phyloP scores from a whole-genome alignment of 2,113 vertebrate species.

The Chelonoidis abingdonii region DNA sequence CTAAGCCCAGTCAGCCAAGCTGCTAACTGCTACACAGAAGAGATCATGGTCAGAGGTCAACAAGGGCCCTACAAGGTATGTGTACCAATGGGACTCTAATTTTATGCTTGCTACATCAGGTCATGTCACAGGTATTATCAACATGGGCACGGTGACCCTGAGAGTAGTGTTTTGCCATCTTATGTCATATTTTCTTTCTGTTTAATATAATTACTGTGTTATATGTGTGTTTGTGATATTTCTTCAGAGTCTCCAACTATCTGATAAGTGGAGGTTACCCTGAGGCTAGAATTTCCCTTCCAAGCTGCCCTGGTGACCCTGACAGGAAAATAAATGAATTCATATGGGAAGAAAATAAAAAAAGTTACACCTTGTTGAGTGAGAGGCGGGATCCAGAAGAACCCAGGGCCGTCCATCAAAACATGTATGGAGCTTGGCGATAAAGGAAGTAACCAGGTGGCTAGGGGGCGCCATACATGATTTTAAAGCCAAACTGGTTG shows the following conservation, averaged over 20 bases:
- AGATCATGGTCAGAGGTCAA: not conserved
- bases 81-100: not conserved
- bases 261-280: not conserved
- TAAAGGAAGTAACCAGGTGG: not conserved
- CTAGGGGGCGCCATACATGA: not conserved
- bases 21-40: not conserved
- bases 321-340: not conserved
- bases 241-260: not conserved
- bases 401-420: not conserved
- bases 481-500: not conserved
- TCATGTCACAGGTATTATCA: not conserved
- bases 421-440: not conserved
- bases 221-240: not conserved
- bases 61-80: not conserved
- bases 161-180: not conserved
- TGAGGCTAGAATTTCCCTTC: not conserved
- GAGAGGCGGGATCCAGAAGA: not conserved
- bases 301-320: not conserved
- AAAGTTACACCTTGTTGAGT: not conserved
- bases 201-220: not conserved
- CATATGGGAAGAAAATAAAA: not conserved
- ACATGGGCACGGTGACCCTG: not conserved
- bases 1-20: not conserved
- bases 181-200: not conserved
- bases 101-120: not conserved